Conservation (phyloP, 2,113 vertebrate species). For the Anoplopoma fimbria region DNA sequence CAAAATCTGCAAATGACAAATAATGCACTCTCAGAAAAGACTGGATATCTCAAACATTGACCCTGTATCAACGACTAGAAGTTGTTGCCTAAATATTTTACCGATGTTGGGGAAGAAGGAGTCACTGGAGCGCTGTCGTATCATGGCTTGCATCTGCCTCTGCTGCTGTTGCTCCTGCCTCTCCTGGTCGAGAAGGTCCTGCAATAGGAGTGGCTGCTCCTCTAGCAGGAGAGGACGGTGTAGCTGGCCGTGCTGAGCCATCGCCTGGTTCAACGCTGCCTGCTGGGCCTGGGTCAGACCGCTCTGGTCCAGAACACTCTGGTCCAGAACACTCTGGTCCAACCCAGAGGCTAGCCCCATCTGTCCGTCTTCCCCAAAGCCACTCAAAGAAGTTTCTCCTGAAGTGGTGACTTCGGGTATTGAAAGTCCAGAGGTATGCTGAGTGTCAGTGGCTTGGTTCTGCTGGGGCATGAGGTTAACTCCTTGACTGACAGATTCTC, state of each 20-base stretch:
- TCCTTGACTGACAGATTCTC: constrained; percentile 80
- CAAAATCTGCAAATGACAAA: constrained; percentile 89
- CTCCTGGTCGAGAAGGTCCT: constrained; percentile 97
- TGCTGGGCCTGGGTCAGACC: constrained; percentile 82
- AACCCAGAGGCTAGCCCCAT: constrained; percentile 74
- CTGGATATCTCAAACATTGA: background rate
- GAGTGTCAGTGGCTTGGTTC: constrained; percentile 77
- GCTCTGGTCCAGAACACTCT: constrained; percentile 56
- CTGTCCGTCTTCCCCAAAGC: constrained; percentile 77
- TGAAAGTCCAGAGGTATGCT: constrained; percentile 72
- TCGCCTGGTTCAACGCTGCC: constrained; percentile 81
- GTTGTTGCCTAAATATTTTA: constrained; percentile 82
- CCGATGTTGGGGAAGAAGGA: constrained; percentile 97
- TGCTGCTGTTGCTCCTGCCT: constrained; percentile 98
- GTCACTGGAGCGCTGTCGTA: constrained; percentile 93
- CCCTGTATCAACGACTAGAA: background rate
- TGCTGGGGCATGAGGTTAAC: constrained; percentile 83
- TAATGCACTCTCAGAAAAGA: constrained; percentile 11
- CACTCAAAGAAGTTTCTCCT: constrained; percentile 76
- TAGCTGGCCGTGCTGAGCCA: constrained; percentile 85
- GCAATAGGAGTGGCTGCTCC: constrained; percentile 95
- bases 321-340: constrained; percentile 57
- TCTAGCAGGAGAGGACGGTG: constrained; percentile 91
- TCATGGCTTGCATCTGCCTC: constrained; percentile 99
- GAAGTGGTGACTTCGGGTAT: constrained; percentile 82